phyloP scores from a whole-genome alignment of 2,888 invertebrate species.

The Tiliacea aurago region DNA sequence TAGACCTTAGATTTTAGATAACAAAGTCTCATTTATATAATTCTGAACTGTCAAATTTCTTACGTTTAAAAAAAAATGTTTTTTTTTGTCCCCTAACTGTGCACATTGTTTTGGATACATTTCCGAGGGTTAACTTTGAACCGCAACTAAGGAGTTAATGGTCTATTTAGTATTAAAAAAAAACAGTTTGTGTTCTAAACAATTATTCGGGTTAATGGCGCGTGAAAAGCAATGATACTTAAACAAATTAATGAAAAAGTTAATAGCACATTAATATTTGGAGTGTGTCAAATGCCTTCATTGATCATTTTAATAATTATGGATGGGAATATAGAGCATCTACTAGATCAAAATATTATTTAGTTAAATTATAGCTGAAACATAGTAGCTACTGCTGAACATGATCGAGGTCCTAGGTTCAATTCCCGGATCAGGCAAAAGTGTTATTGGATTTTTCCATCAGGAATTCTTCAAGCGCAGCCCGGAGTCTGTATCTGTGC shows the following conservation, averaged over 20 bases:
- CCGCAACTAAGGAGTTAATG: conserved; percentile 72
- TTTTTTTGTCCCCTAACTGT: neutral
- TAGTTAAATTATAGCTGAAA: too few species aligned
- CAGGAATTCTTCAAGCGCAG: too few species aligned
- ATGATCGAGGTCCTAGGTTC: too few species aligned
- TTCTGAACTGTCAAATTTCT: neutral
- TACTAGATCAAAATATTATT: too few species aligned
- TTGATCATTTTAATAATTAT: conserved; percentile 13
- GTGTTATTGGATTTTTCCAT: too few species aligned
- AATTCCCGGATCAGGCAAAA: too few species aligned
- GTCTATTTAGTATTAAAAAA: conserved; percentile 74
- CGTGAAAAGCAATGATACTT: conserved; percentile 67
- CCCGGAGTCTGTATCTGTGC: too few species aligned
- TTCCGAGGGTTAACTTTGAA: conserved; percentile 18
- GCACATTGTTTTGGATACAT: neutral
- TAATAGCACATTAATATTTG: conserved; percentile 3
- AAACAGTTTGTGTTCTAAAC: conserved; percentile 61
- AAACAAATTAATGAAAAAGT: conserved; percentile 26
- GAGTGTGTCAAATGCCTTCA: conserved; percentile 11
- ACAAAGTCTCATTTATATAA: conserved; percentile 10
- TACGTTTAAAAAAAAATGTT: neutral
- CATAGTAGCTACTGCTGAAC: too few species aligned
- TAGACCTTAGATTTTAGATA: neutral
- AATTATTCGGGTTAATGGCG: conserved; percentile 78
- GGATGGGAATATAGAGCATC: too few species aligned